Base-by-base conservation (phyloP, 2,888 invertebrate species). In the Magallana nippona region DNA sequence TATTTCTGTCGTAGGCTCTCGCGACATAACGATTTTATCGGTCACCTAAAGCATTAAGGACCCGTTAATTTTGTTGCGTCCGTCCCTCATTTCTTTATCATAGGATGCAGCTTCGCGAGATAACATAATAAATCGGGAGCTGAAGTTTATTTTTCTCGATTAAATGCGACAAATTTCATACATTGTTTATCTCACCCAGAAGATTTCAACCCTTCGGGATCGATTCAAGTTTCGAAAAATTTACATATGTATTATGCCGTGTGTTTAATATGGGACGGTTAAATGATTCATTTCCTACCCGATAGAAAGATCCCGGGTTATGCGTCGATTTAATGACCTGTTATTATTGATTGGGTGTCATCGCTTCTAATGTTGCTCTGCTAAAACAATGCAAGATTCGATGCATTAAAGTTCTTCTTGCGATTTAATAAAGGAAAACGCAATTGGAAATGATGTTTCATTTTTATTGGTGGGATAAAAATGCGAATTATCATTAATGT, bases 11-110 rank as follows among this genome's bases (percentile, higher is more conserved):
- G 55, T 79, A 82, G 82, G 78, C 55, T 83, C 57, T 85, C 77
- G 56, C 78, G 82, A 79, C 83, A 85, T 83, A 83, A 85, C 62
- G 85, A 85, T 85, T 81, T 85, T 83, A 85, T 85, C 85, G 79
- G n/a, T 56, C 81, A 77, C 60, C 78, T 83, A 78, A 82, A 82
- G 60, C 85, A 83, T 85, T 85, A 85, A 55, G 82, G 32, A 82
- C 78, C 83, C 82, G 58, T 82, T 82, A 85, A 85, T 83, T 71
- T 83, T 79, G 71, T 55, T 79, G 79, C 81, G 62, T 81, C 80
- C 78, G 78, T 83, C 62, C 80, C 78, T 81, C 81, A 32, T 55
- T 19, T 44, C 71, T 78, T 56, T 78, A 78, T 78, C 78, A 44
- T 55, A 78, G 62, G 60, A 60, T 22, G 56, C 78, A n/a, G n/a